Conservation (phyloP, 1,140 invertebrate species). For the Ips typographus region DNA sequence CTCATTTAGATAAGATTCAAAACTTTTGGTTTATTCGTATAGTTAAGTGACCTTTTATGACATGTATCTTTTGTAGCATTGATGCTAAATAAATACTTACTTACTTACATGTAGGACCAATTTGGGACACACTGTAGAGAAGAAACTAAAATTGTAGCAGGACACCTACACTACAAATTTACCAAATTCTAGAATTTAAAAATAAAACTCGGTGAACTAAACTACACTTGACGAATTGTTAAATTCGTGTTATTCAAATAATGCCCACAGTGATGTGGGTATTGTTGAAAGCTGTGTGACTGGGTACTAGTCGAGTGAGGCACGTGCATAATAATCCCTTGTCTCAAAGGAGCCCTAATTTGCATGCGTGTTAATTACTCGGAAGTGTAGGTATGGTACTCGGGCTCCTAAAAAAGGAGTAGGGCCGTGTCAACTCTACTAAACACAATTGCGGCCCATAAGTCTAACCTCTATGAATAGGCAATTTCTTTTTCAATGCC, state of each 20-base stretch:
- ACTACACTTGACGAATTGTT: background rate
- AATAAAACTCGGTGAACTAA: too few relatives aligned
- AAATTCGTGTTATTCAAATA: slow-evolving; percentile 2
- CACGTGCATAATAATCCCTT: too few relatives aligned
- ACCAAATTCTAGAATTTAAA: too few relatives aligned
- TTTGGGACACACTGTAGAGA: too few relatives aligned
- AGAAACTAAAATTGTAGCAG: too few relatives aligned
- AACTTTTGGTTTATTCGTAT: too few relatives aligned
- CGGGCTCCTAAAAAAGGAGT: background rate
- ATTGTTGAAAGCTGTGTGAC: slow-evolving; percentile 8
- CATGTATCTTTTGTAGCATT: too few relatives aligned
- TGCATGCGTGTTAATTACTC: background rate
- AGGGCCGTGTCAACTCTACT: background rate
- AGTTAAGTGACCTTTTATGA: too few relatives aligned
- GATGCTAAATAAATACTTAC: too few relatives aligned
- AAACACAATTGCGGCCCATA: slow-evolving; percentile 20
- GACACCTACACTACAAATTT: too few relatives aligned
- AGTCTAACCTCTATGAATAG: slow-evolving; percentile 34
- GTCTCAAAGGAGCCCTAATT: background rate
- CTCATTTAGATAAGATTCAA: too few relatives aligned
- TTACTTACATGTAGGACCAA: too few relatives aligned
- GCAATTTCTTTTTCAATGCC: slow-evolving; percentile 36
- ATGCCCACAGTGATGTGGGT: slow-evolving; percentile 1
- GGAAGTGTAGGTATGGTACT: background rate
- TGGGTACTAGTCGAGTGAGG: slow-evolving; percentile 3